Evolutionary conservation across 2,113 vertebrate genomes (phyloP).

Genomic region (Ptilorrhoa leucosticta): DNA sequence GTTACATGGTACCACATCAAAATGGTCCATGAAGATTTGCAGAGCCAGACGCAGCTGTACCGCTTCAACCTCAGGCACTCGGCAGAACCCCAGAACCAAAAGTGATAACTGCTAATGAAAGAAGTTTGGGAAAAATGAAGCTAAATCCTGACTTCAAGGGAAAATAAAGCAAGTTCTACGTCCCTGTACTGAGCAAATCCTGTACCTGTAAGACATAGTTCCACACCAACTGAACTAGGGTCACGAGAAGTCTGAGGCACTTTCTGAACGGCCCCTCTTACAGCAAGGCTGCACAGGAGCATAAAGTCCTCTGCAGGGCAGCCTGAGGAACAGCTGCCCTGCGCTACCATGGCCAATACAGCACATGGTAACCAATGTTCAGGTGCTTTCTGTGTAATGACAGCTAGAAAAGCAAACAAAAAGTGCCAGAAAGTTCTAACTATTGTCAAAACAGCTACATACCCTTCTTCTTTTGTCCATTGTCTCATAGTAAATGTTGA

Average conservation of each 20-base stretch:
- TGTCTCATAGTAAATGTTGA: slow-evolving; percentile 95
- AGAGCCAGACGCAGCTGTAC: neutral
- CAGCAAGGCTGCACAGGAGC: neutral
- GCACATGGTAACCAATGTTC: accelerated
- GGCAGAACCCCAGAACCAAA: neutral
- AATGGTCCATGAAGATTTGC: neutral
- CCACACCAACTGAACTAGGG: neutral
- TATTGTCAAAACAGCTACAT: neutral
- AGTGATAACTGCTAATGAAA: neutral
- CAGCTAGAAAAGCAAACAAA: neutral
- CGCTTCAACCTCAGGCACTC: neutral
- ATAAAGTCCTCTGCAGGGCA: neutral
- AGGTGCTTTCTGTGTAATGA: neutral
- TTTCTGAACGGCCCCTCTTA: neutral
- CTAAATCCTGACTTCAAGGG: neutral
- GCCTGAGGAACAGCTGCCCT: neutral
- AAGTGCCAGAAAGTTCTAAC: neutral
- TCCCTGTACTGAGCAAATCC: neutral
- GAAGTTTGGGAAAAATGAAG: neutral
- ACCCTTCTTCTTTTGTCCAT: slow-evolving; percentile 96
- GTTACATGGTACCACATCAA: neutral
- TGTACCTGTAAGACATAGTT: accelerated
- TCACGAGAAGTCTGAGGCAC: too few relatives aligned
- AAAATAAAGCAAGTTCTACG: neutral
- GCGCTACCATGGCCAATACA: accelerated